These are phyloP conservation scores for Cetoscarus ocellatus DNA, from an alignment of 2,797 vertebrate species.

Conservation along the genomic window DNA sequence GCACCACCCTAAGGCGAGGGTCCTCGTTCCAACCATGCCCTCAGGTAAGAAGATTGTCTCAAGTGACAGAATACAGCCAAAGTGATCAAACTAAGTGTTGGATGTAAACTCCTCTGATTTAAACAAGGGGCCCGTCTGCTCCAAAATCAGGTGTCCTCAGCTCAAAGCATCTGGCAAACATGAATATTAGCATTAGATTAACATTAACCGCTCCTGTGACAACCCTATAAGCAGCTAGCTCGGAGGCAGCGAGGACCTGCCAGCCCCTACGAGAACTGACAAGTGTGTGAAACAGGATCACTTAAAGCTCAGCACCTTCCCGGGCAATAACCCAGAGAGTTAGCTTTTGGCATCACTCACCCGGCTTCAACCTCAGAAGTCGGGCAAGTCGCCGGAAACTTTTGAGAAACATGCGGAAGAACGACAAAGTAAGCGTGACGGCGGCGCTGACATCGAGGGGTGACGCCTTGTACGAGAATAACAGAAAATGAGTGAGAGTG, in stretches of 20 bases:
- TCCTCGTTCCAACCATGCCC: neutral
- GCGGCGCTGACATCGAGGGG: neutral
- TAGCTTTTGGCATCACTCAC: constrained; percentile 58
- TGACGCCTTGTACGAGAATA: neutral
- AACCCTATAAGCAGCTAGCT: constrained; percentile 71
- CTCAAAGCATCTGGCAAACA: constrained; percentile 45
- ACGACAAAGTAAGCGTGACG: constrained; percentile 16
- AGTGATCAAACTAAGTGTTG: neutral
- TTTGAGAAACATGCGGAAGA: constrained; percentile 18
- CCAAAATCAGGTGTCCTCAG: constrained; percentile 45
- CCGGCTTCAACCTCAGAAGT: constrained; percentile 62
- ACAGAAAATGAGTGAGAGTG: constrained; percentile 19
- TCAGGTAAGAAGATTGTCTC: constrained; percentile 15
- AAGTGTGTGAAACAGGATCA: constrained; percentile 84
- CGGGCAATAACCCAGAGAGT: constrained; percentile 60
- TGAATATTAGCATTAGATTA: constrained; percentile 73
- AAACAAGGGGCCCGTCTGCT: constrained; percentile 7
- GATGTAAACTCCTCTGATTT: neutral
- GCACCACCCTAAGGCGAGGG: too few relatives aligned
- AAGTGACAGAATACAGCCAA: constrained; percentile 4
- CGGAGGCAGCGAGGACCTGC: constrained; percentile 72
- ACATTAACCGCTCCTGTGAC: constrained; percentile 67
- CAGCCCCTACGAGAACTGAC: constrained; percentile 70
- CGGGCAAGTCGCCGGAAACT: constrained; percentile 31
- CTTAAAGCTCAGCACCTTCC: constrained; percentile 72